These are phyloP conservation scores for Sciurus carolinensis DNA, from an alignment of 2,797 vertebrate species.

Conservation along the genomic window DNA sequence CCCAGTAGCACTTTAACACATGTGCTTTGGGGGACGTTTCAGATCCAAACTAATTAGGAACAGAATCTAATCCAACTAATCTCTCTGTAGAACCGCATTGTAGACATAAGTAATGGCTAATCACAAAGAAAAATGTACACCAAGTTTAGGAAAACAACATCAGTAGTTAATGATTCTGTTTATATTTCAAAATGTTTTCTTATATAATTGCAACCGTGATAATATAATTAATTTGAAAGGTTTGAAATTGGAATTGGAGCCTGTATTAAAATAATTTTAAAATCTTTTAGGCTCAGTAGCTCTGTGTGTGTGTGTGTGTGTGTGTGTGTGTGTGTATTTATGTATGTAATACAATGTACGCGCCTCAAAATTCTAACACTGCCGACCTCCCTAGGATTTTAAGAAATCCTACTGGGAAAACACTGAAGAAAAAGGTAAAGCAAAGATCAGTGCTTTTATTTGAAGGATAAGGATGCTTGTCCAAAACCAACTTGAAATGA, in stretches of 20 bases:
- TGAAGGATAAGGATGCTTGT: conserved; percentile 78
- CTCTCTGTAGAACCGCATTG: not conserved
- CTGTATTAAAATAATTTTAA: not conserved
- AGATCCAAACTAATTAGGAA: not conserved
- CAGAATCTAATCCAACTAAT: not conserved
- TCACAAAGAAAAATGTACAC: not conserved
- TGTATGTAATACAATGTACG: not conserved
- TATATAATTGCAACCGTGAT: not conserved
- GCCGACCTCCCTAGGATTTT: conserved; percentile 63
- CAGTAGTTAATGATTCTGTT: not conserved
- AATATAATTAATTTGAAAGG: not conserved
- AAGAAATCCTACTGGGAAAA: conserved; percentile 71
- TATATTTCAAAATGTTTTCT: not conserved
- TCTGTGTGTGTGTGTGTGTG: conserved; percentile 5
- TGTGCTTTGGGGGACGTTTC: not conserved
- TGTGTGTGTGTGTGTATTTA: no score
- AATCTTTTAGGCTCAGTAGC: not conserved
- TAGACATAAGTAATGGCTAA: not conserved
- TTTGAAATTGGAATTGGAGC: conserved; percentile 10
- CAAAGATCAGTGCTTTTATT: conserved; percentile 77
- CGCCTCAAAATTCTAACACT: conserved; percentile 38
- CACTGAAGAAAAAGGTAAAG: conserved; percentile 76
- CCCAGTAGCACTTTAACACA: no score
- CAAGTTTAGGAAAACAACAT: not conserved
- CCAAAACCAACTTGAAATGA: conserved; percentile 85